Percentiles rank a stretch among this genome's conserved stretches.
phyloP scores from a whole-genome alignment of 2,113 vertebrate genomes.

The Heterochromis multidens region DNA sequence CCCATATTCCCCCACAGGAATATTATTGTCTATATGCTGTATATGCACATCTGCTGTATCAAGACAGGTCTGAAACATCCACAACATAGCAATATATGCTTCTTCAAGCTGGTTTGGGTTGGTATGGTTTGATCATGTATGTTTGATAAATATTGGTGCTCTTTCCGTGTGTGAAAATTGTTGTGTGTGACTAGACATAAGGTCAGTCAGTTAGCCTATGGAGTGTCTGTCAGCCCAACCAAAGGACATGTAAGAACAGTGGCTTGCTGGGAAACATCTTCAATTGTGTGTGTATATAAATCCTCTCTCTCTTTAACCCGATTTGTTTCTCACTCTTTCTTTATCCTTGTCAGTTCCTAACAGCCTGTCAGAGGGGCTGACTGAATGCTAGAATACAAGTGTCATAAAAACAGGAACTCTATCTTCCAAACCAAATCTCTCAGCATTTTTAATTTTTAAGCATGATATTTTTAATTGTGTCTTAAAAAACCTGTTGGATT shows the following conservation, averaged over 20 bases:
- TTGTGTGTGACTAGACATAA: slow-evolving; percentile 55
- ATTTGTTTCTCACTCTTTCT: not conserved
- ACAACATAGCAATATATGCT: not conserved
- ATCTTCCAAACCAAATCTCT: slow-evolving; percentile 3
- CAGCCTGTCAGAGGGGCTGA: not conserved
- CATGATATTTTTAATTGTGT: slow-evolving; percentile 58
- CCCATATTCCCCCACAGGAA: not conserved
- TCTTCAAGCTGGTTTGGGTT: slow-evolving; percentile 7
- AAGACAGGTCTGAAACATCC: not conserved
- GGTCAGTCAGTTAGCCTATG: slow-evolving; percentile 49
- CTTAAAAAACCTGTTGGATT: slow-evolving; percentile 49
- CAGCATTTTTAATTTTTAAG: slow-evolving; percentile 43
- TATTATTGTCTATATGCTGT: not conserved
- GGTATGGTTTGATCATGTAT: slow-evolving; percentile 4
- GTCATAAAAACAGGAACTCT: slow-evolving; percentile 28
- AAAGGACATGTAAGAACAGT: not conserved
- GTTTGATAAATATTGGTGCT: slow-evolving; percentile 11
- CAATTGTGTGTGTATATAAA: not conserved
- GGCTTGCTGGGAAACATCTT: not conserved
- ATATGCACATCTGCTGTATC: not conserved
- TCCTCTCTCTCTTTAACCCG: not conserved
- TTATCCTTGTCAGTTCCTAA: not conserved
- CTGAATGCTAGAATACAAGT: slow-evolving; percentile 7
- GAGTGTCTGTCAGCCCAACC: slow-evolving; percentile 9
- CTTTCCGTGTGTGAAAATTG: slow-evolving; percentile 13